These are phyloP conservation scores for Ciconia boyciana DNA, from an alignment of 2,113 vertebrate species.

Conservation along the genomic window DNA sequence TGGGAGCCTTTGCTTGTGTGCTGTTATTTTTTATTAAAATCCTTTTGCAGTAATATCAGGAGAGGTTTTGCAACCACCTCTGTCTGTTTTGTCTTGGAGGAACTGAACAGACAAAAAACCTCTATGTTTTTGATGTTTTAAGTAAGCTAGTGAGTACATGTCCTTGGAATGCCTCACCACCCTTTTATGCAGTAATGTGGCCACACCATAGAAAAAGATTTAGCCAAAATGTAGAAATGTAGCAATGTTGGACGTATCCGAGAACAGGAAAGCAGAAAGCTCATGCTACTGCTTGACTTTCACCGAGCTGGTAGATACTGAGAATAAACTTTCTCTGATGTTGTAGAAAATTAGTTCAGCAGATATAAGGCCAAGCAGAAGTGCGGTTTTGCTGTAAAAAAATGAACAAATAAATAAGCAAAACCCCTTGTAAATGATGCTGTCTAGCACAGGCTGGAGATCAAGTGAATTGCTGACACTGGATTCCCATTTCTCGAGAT, in stretches of 20 bases:
- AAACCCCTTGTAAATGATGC: not conserved
- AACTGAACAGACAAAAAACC: not conserved
- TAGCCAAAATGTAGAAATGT: not conserved
- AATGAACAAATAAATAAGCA: not conserved
- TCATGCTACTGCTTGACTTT: not conserved
- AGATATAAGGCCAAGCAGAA: not conserved
- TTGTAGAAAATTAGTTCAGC: not conserved
- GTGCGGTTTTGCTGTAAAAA: not conserved
- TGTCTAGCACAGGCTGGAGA: not conserved
- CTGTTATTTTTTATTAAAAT: conserved; percentile 28
- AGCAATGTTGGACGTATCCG: not conserved
- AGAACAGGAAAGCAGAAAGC: not conserved
- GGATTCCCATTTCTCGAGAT: not conserved
- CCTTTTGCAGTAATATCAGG: not conserved
- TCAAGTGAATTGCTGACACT: not conserved
- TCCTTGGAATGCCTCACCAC: not conserved
- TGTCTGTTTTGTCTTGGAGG: not conserved
- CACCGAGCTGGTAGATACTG: not conserved
- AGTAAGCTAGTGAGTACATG: not conserved
- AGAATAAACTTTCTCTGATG: not conserved
- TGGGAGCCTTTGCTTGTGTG: not conserved
- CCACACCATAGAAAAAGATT: not conserved
- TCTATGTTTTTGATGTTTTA: not conserved
- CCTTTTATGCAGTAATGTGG: not conserved
- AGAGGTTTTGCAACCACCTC: not conserved